Percentiles rank a stretch among this genome's conserved stretches.
Evolutionary conservation across 2,888 invertebrate genomes (phyloP).

Genomic region (Drosophila stalkeri): DNA sequence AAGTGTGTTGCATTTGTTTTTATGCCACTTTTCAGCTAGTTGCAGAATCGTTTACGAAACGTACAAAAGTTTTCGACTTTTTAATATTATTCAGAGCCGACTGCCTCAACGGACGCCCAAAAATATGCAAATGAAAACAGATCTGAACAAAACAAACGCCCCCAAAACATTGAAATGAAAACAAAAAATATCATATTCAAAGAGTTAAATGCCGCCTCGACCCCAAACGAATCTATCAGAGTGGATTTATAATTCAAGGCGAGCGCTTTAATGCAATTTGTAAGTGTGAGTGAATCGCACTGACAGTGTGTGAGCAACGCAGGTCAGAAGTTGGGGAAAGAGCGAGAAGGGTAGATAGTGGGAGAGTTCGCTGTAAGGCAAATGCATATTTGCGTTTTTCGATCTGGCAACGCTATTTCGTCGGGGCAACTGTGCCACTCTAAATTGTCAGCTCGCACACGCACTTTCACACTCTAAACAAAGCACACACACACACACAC

Average conservation of each 20-base stretch:
- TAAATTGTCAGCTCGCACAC: conserved; percentile 49
- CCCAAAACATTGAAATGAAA: conserved; percentile 3
- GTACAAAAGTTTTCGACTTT: conserved; percentile 28
- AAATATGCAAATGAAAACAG: conserved; percentile 50
- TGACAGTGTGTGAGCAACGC: neutral
- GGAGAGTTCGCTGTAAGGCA: conserved; percentile 19
- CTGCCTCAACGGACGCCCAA: conserved; percentile 16
- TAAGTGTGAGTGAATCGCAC: conserved; percentile 42
- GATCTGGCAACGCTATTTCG: conserved; percentile 46
- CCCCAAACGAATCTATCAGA: conserved; percentile 35
- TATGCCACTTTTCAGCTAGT: conserved; percentile 1
- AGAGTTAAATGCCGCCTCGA: conserved; percentile 23
- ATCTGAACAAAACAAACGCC: conserved; percentile 16
- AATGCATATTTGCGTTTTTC: conserved; percentile 34
- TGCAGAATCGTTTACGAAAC: conserved; percentile 9
- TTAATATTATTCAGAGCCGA: conserved; percentile 27
- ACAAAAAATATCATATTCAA: conserved; percentile 43
- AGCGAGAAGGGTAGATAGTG: neutral
- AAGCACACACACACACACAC: neutral
- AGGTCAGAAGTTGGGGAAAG: neutral
- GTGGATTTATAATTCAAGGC: conserved; percentile 54
- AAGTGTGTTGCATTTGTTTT: conserved; percentile 18
- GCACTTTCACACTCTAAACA: conserved; percentile 2
- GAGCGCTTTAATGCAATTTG: conserved; percentile 73
- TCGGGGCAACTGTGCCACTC: conserved; percentile 34